Evolutionary conservation across 2,113 vertebrate species (phyloP), one percentile per base, ranked within the genome.

Genomic region (Takifugu bimaculatus): DNA sequence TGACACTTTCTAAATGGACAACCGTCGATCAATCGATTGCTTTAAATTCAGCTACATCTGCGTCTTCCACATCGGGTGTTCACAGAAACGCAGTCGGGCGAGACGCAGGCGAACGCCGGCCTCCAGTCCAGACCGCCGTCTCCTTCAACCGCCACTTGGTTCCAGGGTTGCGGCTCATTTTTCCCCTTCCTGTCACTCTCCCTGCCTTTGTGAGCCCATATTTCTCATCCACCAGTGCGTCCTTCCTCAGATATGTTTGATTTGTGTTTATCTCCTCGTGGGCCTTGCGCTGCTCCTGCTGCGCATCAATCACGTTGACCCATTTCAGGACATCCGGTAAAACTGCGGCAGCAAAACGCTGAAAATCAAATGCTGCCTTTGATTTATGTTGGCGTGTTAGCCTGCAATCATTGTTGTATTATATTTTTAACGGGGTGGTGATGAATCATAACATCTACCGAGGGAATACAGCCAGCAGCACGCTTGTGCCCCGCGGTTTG

Each of bases 151-250:
- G 26, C 59, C 26, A 48, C 42, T 42, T 25, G 58, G 63, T 79
- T 77, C 73, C 67, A 69, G 26, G 13, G 59, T 28, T 63, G 57
- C 52, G 52, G 45, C 43, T 79, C 50, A 69, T 63, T 69, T 20
- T 4, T 52, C 27, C 35, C 2, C 35, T 39, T 39, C 7, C 7
- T 39, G 6, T 43, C 43, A 1, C 25, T 57, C 43, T 43, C 15
- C 25, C 11, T 59, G 26, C 26, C 15, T 68, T 51, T 54, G 51
- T 68, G 12, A 20, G 28, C 25, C 26, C 48, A 1, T 32, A 54
- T 47, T 45, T 1, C 25, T 50, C 14, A 47, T 12, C 39, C 10
- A 20, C 35, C 35, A 39, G 7, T 14, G 32, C 6, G 20, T 73
- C 27, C 50, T 51, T 58, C 53, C 20, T 57, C 5, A 4, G 32